These are phyloP conservation scores for Psilopsiagon aymara DNA, from an alignment of 2,113 vertebrate species.

Conservation along the genomic window DNA sequence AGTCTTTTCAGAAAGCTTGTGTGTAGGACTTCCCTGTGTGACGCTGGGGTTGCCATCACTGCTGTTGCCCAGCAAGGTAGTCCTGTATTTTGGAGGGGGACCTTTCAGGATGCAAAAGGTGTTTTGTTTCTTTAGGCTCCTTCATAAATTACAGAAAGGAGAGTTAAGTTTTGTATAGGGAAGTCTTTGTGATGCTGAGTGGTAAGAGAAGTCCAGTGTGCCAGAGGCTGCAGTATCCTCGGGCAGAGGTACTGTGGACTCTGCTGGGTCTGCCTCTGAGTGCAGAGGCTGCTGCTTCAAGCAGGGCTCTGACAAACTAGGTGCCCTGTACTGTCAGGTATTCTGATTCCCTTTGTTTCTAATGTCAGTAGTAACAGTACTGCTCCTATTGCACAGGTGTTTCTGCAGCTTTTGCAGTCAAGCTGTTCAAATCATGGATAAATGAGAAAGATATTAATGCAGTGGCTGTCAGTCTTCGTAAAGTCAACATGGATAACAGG, in stretches of 20 bases:
- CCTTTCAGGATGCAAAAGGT: background rate
- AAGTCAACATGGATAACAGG: slow-evolving; percentile 98
- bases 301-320: accelerated
- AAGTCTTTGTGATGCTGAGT: background rate
- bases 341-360: background rate
- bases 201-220: accelerated
- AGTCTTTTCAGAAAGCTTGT: background rate
- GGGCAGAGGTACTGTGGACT: background rate
- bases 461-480: slow-evolving; percentile 91
- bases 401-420: slow-evolving; percentile 97
- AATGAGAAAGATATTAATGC: slow-evolving; percentile 98
- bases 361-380: background rate
- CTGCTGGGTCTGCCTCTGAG: background rate
- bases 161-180: background rate
- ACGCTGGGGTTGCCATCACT: background rate
- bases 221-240: background rate
- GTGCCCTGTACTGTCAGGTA: background rate
- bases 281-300: background rate
- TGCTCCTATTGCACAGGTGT: slow-evolving; percentile 79
- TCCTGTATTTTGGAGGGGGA: background rate
- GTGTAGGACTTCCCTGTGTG: background rate
- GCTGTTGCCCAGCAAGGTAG: background rate
- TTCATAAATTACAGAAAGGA: background rate
- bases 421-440: slow-evolving; percentile 99
- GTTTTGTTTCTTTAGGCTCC: background rate